Conservation (phyloP, 2,888 invertebrate species). For the Acanthosepion pharaonis region DNA sequence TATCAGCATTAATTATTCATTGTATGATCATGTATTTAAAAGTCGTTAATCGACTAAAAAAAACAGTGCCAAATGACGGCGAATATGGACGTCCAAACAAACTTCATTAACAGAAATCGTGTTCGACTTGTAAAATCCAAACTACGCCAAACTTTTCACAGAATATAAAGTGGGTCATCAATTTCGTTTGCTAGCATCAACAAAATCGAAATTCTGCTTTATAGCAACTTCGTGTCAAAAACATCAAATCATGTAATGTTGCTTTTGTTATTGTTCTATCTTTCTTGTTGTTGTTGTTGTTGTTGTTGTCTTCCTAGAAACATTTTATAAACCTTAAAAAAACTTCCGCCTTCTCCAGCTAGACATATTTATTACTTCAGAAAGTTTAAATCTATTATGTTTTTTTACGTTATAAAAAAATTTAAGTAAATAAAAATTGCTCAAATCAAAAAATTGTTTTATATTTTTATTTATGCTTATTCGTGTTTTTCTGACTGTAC, state of each 20-base stretch:
- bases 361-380: neutral
- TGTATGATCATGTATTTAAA: neutral
- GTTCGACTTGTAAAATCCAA: neutral
- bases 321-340: neutral
- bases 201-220: neutral
- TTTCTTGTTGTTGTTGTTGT: neutral
- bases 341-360: neutral
- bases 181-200: neutral
- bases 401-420: neutral
- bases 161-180: neutral
- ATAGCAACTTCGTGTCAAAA: neutral
- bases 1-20: neutral
- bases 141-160: neutral
- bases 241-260: neutral
- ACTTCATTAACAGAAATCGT: neutral
- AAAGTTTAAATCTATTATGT: neutral
- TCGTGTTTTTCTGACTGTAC: neutral
- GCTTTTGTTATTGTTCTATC: neutral
- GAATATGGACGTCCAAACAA: neutral
- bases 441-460: neutral
- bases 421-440: slow-evolving; percentile 12
- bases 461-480: neutral
- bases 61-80: neutral
- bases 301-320: neutral
- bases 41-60: neutral